phyloP scores from a whole-genome alignment of 1,140 invertebrate genomes.

The Caerostris darwini region DNA sequence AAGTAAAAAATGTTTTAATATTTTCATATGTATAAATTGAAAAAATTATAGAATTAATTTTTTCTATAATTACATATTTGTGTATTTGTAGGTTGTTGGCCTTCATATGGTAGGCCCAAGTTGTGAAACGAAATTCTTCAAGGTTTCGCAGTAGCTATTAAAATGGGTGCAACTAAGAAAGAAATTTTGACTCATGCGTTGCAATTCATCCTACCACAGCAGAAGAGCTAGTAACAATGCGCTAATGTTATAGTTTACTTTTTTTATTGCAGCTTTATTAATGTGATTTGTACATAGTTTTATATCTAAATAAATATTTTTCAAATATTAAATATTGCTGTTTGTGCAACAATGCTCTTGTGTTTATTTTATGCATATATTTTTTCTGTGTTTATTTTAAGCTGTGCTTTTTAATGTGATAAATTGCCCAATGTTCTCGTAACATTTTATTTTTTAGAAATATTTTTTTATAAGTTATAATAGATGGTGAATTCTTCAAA shows the following conservation, averaged over 20 bases:
- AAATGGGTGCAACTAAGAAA: conserved; percentile 85
- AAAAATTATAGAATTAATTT: too few species aligned
- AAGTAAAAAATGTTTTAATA: conserved; percentile 80
- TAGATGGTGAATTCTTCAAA: too few species aligned
- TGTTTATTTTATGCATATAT: too few species aligned
- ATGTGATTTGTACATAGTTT: neutral
- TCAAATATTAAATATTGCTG: neutral
- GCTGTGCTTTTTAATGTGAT: too few species aligned
- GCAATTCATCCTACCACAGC: conserved; percentile 85
- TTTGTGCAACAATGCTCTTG: too few species aligned
- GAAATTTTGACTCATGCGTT: conserved; percentile 85
- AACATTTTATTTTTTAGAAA: too few species aligned
- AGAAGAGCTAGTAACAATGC: conserved; percentile 81
- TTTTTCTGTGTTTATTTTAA: too few species aligned
- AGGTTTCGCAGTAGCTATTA: conserved; percentile 85
- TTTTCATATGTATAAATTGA: too few species aligned
- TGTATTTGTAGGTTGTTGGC: conserved; percentile 83
- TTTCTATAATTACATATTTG: neutral
- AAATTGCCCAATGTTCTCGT: too few species aligned
- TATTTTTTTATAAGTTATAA: too few species aligned
- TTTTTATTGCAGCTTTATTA: neutral
- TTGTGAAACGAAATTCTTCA: conserved; percentile 85
- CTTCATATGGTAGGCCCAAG: conserved; percentile 84
- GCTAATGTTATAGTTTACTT: conserved; percentile 49
- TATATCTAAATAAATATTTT: neutral